Base-by-base conservation (phyloP, 2,113 vertebrate genomes). In the Oncorhynchus mykiss region DNA sequence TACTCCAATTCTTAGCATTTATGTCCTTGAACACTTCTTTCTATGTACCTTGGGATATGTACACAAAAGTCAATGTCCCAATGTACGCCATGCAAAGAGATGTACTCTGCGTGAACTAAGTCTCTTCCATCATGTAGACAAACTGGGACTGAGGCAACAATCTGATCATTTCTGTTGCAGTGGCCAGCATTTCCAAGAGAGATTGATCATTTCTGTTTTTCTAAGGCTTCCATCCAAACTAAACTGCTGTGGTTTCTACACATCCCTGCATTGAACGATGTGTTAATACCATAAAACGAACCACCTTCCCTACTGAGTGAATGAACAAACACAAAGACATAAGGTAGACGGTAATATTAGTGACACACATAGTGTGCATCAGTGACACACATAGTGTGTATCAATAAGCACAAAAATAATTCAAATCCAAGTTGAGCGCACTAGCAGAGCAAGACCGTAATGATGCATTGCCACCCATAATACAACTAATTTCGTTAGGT, bases 401-500 rank as follows among this genome's bases (percentile, higher is more conserved):
- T 54, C 51, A 54, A 16, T 54, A 18, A 54, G 51, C 51, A 16
- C 3, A 16, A 54, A 54, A 54, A 18, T 54, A 1, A 27, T 24
- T 9, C 8, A 64, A n/a, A 64, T 24, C 22, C 22, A 64, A 16
- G 5, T 22, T n/a, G 64, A 67, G 5, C 27, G 8, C 39, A 45
- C 39, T 2, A 3, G 9, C 24, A 48, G 39, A 78, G 67, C 16
- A 14, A 22, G 27, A 64, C 31, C 83, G 78, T 16, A 86, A 80
- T 83, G 88, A 88, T 57, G 76, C 70, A 64, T 71, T 69, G 11
- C 91, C 91, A 92, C 90, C 91, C 90, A 92, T 88, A 73, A 69
- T 65, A 85, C 72, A 76, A 81, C 80, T 85, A 85, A 90, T 86
- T 22, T 65, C 77, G 82, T 91, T 89, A 89, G 59, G 9, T 2